These are phyloP conservation scores for Halocaridina rubra DNA, from an alignment of 2,888 invertebrate species.

Conservation along the genomic window DNA sequence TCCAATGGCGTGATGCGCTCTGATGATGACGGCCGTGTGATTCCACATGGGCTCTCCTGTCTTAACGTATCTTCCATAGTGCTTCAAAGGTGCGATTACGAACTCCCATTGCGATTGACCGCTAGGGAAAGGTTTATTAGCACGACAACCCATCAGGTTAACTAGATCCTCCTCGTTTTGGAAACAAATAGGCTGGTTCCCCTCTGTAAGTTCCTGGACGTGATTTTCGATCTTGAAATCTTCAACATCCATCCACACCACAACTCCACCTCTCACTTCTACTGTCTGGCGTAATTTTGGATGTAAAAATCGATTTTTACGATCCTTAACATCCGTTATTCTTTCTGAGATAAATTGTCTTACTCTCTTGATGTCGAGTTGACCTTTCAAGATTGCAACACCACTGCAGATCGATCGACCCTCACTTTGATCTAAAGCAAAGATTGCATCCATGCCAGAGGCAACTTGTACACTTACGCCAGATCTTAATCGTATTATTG, in stretches of 20 bases:
- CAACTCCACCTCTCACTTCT: constrained; percentile 18
- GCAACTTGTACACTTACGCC: background rate
- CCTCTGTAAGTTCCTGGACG: background rate
- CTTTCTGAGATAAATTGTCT: background rate
- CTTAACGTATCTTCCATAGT: background rate
- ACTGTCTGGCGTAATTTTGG: constrained; percentile 40
- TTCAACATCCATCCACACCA: constrained; percentile 30
- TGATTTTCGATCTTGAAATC: constrained; percentile 28
- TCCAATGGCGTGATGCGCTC: constrained; percentile 38
- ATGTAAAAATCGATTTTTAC: background rate
- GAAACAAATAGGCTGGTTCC: background rate
- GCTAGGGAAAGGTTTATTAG: constrained; percentile 31
- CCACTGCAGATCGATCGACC: constrained; percentile 32
- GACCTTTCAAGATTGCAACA: constrained; percentile 12
- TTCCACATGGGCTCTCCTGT: background rate
- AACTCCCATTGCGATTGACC: constrained; percentile 45
- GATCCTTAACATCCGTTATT: constrained; percentile 10
- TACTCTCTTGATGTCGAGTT: background rate
- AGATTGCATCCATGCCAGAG: constrained; percentile 47
- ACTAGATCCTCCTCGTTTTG: constrained; percentile 30
- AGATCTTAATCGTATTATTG: background rate
- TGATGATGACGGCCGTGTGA: constrained; percentile 24
- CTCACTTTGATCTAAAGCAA: constrained; percentile 28
- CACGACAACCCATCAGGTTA: background rate
- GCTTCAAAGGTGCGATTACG: constrained; percentile 21